Base-by-base conservation (phyloP, 2,888 invertebrate genomes). In the Athetis lepigone region DNA sequence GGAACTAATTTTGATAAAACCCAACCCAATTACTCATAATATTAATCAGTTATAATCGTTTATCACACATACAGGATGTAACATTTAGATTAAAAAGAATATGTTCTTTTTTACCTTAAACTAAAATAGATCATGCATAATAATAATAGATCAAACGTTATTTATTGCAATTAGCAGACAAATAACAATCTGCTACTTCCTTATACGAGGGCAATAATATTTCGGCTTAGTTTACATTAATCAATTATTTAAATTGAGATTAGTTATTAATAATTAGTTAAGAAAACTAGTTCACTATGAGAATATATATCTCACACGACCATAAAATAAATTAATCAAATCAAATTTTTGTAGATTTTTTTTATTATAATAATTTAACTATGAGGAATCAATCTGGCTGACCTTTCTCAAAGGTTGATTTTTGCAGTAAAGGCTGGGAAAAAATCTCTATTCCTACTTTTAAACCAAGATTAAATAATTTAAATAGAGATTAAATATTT, bases 41-140 rank as follows among this genome's bases (percentile, higher is more conserved):
- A 33, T 33, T 33, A 33, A 33, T 33, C 33, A 33, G 4, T 33
- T 4, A 13, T 13, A 13, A 42, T 36, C 18, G n/a, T 37, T 23
- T 45, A 56, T 45, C 13, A 67, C 36, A 67, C 5, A 67, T 9
- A 16, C 45, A 63, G 66, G 37, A 56, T 46, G 2, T 43, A 18
- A 67, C 36, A 23, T 46, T 57, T 45, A 23, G 16, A 29, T 27
- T 11, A 29, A 29, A 62, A 37, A 23, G 29, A 37, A 19, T 0
- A 21, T 7, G 18, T 11, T 18, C 36, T n/a, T 43, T 27, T 8
- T 36, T 49, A 2, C 0, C n/a, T n/a, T 66, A 18, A n/a, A 62
- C 50, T 25, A 11, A 45, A 42, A 63, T 37, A n/a, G 16, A 45
- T 4, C 57, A 11, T n/a, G 9, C 13, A 45, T 45, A 45, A 37